Evolutionary conservation across 2,113 vertebrate species (phyloP), one percentile per base, ranked within the genome.

Genomic region (Platichthys stellatus): DNA sequence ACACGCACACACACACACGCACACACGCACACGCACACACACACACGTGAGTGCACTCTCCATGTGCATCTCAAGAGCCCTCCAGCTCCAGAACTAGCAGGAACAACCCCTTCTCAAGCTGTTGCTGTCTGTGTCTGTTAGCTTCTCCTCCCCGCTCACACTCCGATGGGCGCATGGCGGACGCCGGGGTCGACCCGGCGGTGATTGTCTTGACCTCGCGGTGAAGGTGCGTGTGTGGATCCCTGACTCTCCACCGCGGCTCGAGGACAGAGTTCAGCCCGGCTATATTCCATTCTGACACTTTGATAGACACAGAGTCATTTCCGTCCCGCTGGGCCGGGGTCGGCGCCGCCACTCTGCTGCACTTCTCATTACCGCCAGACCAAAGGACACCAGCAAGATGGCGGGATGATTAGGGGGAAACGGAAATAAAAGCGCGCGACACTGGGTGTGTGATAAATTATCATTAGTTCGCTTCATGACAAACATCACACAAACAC

Each of bases 221-320:
- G 60, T 56, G 67, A 38, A 77, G 74, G 76, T 72, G 77, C 69
- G 72, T 63, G 71, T 71, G 74, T 20, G 56, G 76, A 72, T 82
- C 43, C 70, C 59, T 77, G 67, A 86, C 80, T 85, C 86, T 80
- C 87, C 69, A 80, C 82, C 0, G 70, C 88, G 90, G 89, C 74
- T 86, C 23, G 20, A 69, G 84, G 89, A 81, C 76, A 86, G 76
- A 88, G 86, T 88, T 80, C 83, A 78, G 53, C 74, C 73, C 80
- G 80, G 80, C 72, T 82, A 72, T 91, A 89, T 85, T 86, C 88
- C 67, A 56, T 86, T 83, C 45, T 84, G 88, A 90, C 85, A 88
- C 79, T 82, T 89, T 89, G 91, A 92, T 81, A 78, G 89, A 89
- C 89, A 83, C 63, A 49, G 2, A 82, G 78, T 76, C 88, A 76